Evolutionary conservation across 2,797 vertebrate species (phyloP), one percentile per base, ranked within the genome.

Genomic region (Cichlasoma orientale): DNA sequence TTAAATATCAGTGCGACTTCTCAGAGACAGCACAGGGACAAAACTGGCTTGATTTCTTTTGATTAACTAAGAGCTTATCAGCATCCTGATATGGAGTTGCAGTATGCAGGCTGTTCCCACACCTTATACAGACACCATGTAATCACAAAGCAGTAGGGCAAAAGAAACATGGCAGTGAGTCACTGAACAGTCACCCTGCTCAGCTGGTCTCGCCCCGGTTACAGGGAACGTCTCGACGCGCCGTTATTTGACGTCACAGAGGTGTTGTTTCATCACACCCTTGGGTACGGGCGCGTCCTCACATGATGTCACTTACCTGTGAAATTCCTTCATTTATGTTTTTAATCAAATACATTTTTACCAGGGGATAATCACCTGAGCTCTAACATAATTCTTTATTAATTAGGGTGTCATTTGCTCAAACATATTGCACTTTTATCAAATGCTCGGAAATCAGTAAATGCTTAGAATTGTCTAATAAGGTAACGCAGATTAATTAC

Each of bases 161-260:
- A 41, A 47, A 50, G 16, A 57, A n/a, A 44, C 23, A 27, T 29
- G 23, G 18, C 16, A 21, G 3, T 78, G 75, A 83, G n/a, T 85
- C 75, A 85, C 52, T 14, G 5, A 29, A 38, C 68, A 73, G 31
- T 50, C 52, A 29, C 18, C 31, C 13, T 4, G 31, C n/a, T n/a
- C 27, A 36, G 75, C 73, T 47, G 75, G 16, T 58, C 57, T 83
- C 41, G 2, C 79, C 78, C 74, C 18, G 18, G 50, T 58, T 57
- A 27, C 70, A 47, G 3, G 56, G 0, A 36, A 7, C 41, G 23
- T 47, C 61, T 27, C 16, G 13, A 23, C 59, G 36, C 55, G 47
- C 70, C 7, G 3, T 54, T 31, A 21, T 31, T 29, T 56, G n/a
- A 73, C 61, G n/a, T 74, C 77, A 77, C 31, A 33, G n/a, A 19